Percentiles rank a stretch among this genome's conserved stretches.
Evolutionary conservation across 2,888 invertebrate genomes (phyloP).

Genomic region (Neoscelio sp.): DNA sequence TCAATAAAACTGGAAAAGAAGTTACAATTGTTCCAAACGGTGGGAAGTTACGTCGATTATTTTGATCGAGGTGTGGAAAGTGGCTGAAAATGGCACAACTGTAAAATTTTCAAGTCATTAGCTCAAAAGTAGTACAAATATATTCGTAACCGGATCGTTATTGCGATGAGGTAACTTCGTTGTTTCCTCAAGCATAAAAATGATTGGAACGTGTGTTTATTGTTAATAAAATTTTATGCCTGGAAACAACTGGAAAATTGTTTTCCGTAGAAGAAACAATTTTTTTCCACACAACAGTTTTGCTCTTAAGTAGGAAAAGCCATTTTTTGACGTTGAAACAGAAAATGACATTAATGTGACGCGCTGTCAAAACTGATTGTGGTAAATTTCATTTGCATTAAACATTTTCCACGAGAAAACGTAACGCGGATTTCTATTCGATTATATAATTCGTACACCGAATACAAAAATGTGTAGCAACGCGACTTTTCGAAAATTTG

Average conservation of each 20-base stretch:
- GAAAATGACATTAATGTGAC: too few relatives aligned
- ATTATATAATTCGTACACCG: slow-evolving; percentile 43
- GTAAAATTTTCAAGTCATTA: neutral
- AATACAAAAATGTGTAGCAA: slow-evolving; percentile 38
- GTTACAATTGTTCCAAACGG: neutral
- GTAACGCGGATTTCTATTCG: slow-evolving; percentile 38
- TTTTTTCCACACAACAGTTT: too few relatives aligned
- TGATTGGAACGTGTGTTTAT: slow-evolving; percentile 42
- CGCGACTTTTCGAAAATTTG: slow-evolving; percentile 32
- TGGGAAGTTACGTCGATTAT: too few relatives aligned
- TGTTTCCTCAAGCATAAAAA: slow-evolving; percentile 35
- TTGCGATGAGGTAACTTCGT: slow-evolving; percentile 37
- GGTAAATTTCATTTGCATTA: neutral
- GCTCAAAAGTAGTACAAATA: neutral
- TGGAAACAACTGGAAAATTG: neutral
- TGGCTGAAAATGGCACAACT: neutral
- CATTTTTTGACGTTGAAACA: too few relatives aligned
- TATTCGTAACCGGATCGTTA: slow-evolving; percentile 16
- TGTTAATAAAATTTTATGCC: slow-evolving; percentile 45
- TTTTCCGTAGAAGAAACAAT: neutral
- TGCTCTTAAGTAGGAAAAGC: too few relatives aligned
- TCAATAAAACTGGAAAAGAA: too few relatives aligned
- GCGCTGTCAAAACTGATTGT: neutral
- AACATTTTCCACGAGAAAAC: slow-evolving; percentile 45
- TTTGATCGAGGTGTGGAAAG: neutral